phyloP scores from a whole-genome alignment of 2,113 vertebrate genomes.

The Gnathonemus longibarbis region DNA sequence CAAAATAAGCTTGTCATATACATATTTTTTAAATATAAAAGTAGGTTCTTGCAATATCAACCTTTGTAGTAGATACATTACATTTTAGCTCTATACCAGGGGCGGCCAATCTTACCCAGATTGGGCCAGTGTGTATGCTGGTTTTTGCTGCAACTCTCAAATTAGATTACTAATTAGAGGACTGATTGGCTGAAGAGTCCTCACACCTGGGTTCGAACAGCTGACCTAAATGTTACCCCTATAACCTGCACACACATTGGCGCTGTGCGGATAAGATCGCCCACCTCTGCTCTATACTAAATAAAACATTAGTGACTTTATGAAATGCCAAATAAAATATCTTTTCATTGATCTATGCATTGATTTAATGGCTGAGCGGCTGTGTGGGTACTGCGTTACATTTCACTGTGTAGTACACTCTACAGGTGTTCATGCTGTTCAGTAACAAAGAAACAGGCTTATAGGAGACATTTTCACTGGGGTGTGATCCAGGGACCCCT shows the following conservation, averaged over 20 bases:
- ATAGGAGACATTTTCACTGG: background rate
- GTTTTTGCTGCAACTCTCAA: no score
- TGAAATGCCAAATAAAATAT: background rate
- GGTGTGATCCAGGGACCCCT: background rate
- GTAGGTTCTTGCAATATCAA: background rate
- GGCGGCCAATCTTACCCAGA: no score
- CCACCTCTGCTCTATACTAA: background rate
- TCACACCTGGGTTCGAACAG: no score
- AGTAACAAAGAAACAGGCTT: background rate
- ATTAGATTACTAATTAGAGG: no score
- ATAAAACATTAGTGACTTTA: background rate
- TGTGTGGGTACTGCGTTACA: background rate
- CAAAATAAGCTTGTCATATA: background rate
- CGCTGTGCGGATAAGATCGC: no score
- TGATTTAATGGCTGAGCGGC: background rate
- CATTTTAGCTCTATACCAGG: background rate
- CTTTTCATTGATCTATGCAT: conserved; percentile 20
- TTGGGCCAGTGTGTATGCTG: no score
- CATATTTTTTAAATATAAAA: background rate
- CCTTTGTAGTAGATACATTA: background rate
- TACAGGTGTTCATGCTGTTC: background rate
- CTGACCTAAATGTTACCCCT: no score
- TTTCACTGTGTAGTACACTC: background rate
- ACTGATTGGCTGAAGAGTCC: no score
- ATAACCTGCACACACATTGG: no score